Conservation (phyloP, 2,888 invertebrate genomes). For the Lepidocyrtoides sp. region DNA sequence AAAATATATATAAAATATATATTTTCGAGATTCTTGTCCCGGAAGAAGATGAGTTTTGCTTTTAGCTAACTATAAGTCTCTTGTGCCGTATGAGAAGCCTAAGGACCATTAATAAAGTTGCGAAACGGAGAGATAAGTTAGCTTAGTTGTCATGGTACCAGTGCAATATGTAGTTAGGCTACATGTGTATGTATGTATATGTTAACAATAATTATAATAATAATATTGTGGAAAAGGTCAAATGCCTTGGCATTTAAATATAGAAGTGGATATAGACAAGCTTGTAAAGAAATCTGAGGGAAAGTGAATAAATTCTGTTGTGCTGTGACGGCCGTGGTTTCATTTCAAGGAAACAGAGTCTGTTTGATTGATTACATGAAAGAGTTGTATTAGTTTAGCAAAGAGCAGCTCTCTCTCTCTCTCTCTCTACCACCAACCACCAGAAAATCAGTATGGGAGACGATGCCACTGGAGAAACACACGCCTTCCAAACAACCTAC, state of each 20-base stretch:
- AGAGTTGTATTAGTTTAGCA: conserved; percentile 57
- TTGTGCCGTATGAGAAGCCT: not conserved
- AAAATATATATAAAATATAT: not conserved
- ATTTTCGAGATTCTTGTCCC: no score
- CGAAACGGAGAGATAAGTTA: not conserved
- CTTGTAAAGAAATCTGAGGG: not conserved
- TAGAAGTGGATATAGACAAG: conserved; percentile 27
- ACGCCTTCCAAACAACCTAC: no score
- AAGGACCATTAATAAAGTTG: conserved; percentile 5
- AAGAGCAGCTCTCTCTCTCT: not conserved
- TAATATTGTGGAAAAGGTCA: conserved; percentile 60
- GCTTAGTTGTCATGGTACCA: not conserved
- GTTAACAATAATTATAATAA: not conserved
- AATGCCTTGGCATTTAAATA: conserved; percentile 66
- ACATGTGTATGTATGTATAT: no score
- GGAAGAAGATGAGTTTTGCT: no score
- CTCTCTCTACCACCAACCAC: not conserved
- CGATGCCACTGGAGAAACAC: not conserved
- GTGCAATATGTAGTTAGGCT: no score
- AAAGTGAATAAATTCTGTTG: not conserved
- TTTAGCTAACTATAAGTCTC: no score
- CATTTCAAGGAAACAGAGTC: not conserved
- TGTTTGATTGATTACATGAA: conserved; percentile 71
- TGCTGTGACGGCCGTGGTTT: not conserved
- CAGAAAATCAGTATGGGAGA: not conserved